Base-by-base conservation (phyloP, 2,797 vertebrate genomes). In the Aldrovandia affinis region DNA sequence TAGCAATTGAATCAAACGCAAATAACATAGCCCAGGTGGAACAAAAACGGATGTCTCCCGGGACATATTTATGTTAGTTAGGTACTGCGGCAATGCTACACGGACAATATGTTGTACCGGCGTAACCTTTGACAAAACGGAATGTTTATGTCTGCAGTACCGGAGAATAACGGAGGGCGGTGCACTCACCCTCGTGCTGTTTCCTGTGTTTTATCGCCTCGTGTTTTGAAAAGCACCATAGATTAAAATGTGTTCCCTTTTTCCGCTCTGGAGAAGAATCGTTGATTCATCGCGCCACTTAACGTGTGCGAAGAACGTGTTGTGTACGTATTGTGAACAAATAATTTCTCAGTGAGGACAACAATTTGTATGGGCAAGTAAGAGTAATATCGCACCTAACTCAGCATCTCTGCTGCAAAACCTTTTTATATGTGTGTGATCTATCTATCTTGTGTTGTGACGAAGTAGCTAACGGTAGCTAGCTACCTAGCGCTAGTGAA, bases 141-240 rank as follows among this genome's bases (percentile, higher is more conserved):
- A 42, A 57, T 36, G 22, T n/a, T 28, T 30, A 15, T 28, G 25
- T 25, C 36, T 75, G 78, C 52, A 81, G 78, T 81, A 75, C 78
- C 52, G 83, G 83, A 84, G 83, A 42, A n/a, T 28, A 36, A 30
- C 78, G 54, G 30, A 22, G 78, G 79, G 36, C 30, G 50, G 10
- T 65, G 9, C 10, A 3, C 63, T 80, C 22, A 50, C 39, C 63
- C 6, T 30, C 8, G 36, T 2, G 33, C 61, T 28, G 33, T 42
- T 25, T 80, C 20, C n/a, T 8, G 3, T 20, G 18, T 3, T 15
- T 52, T 14, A 42, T 39, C 33, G 30, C 14, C 63, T 65, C 28
- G 44, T 80, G 65, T 30, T 70, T 14, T 70, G 33, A 70, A 42
- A 68, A 75, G 22, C 22, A 75, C 70, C 70, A 75, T 75, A 44